Evolutionary conservation across 2,113 vertebrate species (phyloP), one percentile per base, ranked within the genome.

Genomic region (Rhinopithecus roxellana): DNA sequence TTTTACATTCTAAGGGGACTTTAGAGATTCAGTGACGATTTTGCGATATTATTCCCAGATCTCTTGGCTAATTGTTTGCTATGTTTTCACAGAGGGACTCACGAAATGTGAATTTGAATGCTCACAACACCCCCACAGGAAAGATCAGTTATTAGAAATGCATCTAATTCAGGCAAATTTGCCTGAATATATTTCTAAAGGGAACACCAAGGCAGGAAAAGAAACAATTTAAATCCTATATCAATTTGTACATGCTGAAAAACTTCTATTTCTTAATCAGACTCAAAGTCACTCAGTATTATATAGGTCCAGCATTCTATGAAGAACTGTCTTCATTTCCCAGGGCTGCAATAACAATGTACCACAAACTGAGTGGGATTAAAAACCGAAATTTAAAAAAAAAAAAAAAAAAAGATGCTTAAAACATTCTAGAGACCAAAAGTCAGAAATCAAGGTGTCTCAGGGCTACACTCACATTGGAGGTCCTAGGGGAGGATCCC

Each of bases 401-500:
- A 45, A 3, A 8, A 45, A 3, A 27, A 17, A 35, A n/a, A 8
- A 50, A 10, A 32, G 18, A 59, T 17, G 23, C 52, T 23, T 11
- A 20, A 16, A 50, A 70, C 35, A 16, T 70, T 16, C 35, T 23
- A 18, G 25, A 38, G 70, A 32, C 17, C 12, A 2, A 11, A 75
- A 18, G 32, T 38, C 23, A 70, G 75, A 17, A 17, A 38, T 22
- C 20, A 2, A 7, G 48, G 45, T 10, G n/a, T 6, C 8, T 3
- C 18, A 5, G 13, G 17, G 2, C 27, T 35, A 0, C 0, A 9
- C 1, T 14, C 23, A 30, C 22, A 11, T 11, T 14, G 3, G 8
- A 40, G 18, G 32, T 2, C 23, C 3, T 10, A 20, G 16, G 35
- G 22, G 30, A n/a, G 2, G 48, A 5, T 5, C 10, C 38, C 17